Base-by-base conservation (phyloP, 2,797 vertebrate species). In the Micrastur ruficollis region DNA sequence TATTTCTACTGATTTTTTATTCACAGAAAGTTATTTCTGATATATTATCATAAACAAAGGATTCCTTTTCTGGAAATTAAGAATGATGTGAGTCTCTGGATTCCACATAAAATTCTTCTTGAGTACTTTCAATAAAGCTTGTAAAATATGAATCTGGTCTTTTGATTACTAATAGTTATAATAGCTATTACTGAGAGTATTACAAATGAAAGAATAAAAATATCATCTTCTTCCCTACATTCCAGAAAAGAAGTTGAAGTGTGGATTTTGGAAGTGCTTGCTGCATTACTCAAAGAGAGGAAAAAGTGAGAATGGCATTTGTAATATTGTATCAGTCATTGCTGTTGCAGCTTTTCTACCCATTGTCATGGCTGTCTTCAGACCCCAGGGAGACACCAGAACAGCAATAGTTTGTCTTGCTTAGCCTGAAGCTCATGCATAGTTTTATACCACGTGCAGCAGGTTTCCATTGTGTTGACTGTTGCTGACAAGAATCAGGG, bases 11-110 rank as follows among this genome's bases (percentile, higher is more conserved):
- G 8, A 11, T 53, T 92, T 78, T 87, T 23, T 94, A 44, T 85
- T 74, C 68, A 72, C n/a, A 90, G 78, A 82, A 94, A 92, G 27
- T 83, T 95, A 85, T 93, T 95, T 95, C 71, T 81, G 58, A 79
- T 92, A 49, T 53, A 47, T 85, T 95, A 84, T 75, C 15, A 44
- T 78, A 86, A 89, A 49, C 15, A 95, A 68, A 86, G 9, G 20
- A 56, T 59, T 78, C 29, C 6, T 87, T 94, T 96, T 40, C 49
- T 88, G 76, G 36, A 84, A 86, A 81, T 84, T 92, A 90, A 93
- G 61, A 75, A 44, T 81, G 13, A 52, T 46, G 18, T 68, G 38
- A 92, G 32, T 84, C 32, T 80, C 52, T 49, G 55, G 73, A 84
- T 80, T 93, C 87, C 62, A 81, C 44, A 83, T 74, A 75, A 86